Percentiles rank a stretch among this genome's conserved stretches.
Evolutionary conservation across 2,888 invertebrate genomes (phyloP).

Genomic region (Serrognathus titanus): DNA sequence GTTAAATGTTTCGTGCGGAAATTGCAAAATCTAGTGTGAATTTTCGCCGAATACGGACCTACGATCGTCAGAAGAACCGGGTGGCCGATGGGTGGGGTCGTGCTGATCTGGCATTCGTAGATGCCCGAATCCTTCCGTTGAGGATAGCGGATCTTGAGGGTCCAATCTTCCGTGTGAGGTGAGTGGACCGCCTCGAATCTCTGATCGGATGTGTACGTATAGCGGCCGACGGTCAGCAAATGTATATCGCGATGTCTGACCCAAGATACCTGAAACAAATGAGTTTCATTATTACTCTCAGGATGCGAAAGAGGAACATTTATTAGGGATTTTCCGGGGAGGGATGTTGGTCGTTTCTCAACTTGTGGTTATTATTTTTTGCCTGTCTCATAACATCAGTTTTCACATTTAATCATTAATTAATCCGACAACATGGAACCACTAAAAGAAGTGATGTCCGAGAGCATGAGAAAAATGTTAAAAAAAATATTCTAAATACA

Average conservation of each 20-base stretch:
- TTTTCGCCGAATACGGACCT: slow-evolving; percentile 58
- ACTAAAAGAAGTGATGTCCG: too few species aligned
- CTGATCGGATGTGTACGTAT: slow-evolving; percentile 79
- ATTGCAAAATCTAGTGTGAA: slow-evolving; percentile 15
- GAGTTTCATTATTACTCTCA: background rate
- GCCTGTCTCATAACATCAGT: background rate
- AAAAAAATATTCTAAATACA: too few species aligned
- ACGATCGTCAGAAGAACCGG: slow-evolving; percentile 78
- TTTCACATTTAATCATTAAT: too few species aligned
- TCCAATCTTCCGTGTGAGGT: slow-evolving; percentile 86
- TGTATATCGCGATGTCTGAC: slow-evolving; percentile 74
- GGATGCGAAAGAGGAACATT: background rate
- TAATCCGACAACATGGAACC: too few species aligned
- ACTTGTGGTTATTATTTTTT: background rate
- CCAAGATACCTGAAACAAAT: slow-evolving; percentile 66
- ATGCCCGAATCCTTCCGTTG: slow-evolving; percentile 72
- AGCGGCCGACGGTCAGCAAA: slow-evolving; percentile 69
- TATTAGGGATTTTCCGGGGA: background rate
- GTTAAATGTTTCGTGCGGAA: slow-evolving; percentile 12
- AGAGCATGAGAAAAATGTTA: too few species aligned
- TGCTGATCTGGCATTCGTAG: slow-evolving; percentile 90
- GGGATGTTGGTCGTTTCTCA: background rate
- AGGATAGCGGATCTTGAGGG: slow-evolving; percentile 70
- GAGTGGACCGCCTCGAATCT: slow-evolving; percentile 83
- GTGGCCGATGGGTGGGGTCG: slow-evolving; percentile 83